Evolutionary conservation across 2,113 vertebrate genomes (phyloP).

Genomic region (Leucoraja erinaceus): DNA sequence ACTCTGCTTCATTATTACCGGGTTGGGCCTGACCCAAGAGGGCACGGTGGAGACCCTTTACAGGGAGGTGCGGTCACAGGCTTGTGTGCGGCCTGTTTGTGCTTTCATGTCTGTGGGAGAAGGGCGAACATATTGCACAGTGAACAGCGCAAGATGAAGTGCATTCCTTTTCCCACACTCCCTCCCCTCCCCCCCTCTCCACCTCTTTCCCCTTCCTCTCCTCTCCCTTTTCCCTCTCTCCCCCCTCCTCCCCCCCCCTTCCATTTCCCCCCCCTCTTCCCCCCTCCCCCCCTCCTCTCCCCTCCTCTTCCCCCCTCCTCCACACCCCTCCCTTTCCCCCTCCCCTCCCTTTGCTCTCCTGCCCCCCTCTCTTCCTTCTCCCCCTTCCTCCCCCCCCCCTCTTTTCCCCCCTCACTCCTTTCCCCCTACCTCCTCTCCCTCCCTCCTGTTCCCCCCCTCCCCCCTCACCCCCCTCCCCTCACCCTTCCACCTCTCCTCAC

Average conservation of each 20-base stretch:
- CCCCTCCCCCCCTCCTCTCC: not conserved
- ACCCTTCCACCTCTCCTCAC: no score
- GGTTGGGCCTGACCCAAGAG: not conserved
- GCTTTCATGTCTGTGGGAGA: not conserved
- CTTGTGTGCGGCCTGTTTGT: not conserved
- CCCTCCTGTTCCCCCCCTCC: no score
- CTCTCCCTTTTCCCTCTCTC: not conserved
- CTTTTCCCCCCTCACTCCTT: no score
- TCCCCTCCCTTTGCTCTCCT: no score
- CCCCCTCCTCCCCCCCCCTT: not conserved
- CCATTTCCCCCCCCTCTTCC: not conserved
- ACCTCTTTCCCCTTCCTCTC: not conserved
- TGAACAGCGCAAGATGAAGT: not conserved
- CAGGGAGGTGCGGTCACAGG: not conserved
- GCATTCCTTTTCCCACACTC: not conserved
- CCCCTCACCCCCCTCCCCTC: no score
- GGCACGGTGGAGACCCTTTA: not conserved
- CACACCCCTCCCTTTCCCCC: no score
- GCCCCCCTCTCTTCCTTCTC: no score
- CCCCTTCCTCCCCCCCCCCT: no score
- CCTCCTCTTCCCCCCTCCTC: no score
- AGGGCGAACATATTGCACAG: not conserved
- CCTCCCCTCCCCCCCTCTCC: not conserved
- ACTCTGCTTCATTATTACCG: constrained; percentile 9
- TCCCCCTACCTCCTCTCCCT: no score